Evolutionary conservation across 2,797 vertebrate genomes (phyloP).

Genomic region (Mergus octosetaceus): DNA sequence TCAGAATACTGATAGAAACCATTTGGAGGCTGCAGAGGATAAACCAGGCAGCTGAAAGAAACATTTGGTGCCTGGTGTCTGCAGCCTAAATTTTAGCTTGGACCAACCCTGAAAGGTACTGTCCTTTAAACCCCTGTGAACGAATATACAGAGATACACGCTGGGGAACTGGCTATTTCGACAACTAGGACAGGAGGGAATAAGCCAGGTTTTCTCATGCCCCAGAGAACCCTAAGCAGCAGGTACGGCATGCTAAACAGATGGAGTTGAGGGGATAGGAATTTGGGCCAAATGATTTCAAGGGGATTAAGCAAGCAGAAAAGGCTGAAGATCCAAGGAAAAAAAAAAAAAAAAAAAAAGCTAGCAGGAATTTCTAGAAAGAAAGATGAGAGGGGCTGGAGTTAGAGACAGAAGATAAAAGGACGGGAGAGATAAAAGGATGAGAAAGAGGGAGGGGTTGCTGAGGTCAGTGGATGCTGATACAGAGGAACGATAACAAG

Average conservation of each 20-base stretch:
- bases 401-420: constrained; percentile 5
- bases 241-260: background rate
- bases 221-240: background rate
- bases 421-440: background rate
- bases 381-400: constrained; percentile 7
- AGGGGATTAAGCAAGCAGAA: background rate
- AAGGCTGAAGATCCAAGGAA: background rate
- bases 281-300: constrained; percentile 17
- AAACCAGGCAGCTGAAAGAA: constrained; percentile 8
- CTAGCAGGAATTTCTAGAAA: constrained; percentile 24
- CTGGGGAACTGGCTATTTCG: background rate
- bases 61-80: background rate
- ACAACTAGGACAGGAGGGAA: background rate
- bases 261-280: background rate
- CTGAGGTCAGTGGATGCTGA: constrained; percentile 31
- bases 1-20: constrained; percentile 65
- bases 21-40: constrained; percentile 1
- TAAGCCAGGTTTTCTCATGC: background rate
- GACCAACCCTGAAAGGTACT: background rate
- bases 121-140: background rate
- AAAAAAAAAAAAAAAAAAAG: background rate
- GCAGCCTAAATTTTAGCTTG: constrained; percentile 31
- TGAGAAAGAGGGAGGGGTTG: background rate
- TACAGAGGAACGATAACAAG: background rate
- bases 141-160: background rate